These are phyloP conservation scores for Chymomyza caudatula DNA, from an alignment of 2,888 invertebrate species.

Conservation along the genomic window DNA sequence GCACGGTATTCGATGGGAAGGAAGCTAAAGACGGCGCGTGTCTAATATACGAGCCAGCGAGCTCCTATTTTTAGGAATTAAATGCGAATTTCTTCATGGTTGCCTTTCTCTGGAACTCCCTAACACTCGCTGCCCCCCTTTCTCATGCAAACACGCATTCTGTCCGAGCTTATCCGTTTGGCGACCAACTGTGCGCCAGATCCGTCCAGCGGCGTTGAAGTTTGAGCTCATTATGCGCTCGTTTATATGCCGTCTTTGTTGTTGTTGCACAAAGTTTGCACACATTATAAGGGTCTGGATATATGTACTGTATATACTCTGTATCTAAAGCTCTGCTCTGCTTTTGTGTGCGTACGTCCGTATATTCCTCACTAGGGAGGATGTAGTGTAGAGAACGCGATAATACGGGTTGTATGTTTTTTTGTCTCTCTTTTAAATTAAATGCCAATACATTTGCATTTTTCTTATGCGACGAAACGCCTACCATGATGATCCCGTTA, in stretches of 20 bases:
- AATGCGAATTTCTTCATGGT: conserved; percentile 53
- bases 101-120: neutral
- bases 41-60: conserved; percentile 54
- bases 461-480: conserved; percentile 16
- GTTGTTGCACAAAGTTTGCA: conserved; percentile 43
- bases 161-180: neutral
- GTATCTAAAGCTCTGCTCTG: conserved; percentile 7
- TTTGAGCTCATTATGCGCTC: conserved; percentile 71
- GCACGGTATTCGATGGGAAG: conserved; percentile 10
- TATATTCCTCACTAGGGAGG: neutral
- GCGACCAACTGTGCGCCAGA: conserved; percentile 17
- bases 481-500: neutral
- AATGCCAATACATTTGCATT: conserved; percentile 71
- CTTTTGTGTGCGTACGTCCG: no score
- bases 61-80: conserved; percentile 65
- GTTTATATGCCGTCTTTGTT: conserved; percentile 72
- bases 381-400: conserved; percentile 12
- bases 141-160: neutral
- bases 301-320: neutral
- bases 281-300: conserved; percentile 60
- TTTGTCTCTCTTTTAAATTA: conserved; percentile 58
- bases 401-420: conserved; percentile 47
- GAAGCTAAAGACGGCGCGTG: conserved; percentile 44
- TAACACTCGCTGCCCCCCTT: neutral
- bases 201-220: conserved; percentile 33